phyloP scores from a whole-genome alignment of 2,113 vertebrate species.

The Tupaia tana region DNA sequence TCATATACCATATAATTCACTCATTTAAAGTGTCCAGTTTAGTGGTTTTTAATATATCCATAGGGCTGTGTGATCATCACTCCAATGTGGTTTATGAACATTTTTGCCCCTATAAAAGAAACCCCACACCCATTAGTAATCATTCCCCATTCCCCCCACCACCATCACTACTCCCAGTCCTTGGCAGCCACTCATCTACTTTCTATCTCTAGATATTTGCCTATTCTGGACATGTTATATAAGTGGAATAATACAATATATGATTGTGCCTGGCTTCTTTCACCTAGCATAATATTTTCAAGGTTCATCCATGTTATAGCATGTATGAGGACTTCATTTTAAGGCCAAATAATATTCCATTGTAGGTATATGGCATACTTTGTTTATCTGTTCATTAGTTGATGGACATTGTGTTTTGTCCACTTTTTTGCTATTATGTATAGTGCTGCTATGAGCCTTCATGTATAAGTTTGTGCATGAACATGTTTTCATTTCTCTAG shows the following conservation, averaged over 20 bases:
- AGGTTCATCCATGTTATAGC: background rate
- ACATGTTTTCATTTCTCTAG: conserved; percentile 20
- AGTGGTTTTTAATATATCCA: background rate
- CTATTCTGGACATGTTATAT: background rate
- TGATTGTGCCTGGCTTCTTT: background rate
- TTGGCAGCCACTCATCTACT: background rate
- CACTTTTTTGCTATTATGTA: background rate
- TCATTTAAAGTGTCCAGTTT: background rate
- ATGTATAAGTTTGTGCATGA: background rate
- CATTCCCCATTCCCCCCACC: background rate
- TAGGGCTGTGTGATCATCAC: background rate
- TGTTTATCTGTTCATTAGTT: background rate
- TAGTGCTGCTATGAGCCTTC: background rate
- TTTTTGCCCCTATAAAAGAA: background rate
- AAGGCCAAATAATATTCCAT: background rate
- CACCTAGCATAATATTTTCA: background rate
- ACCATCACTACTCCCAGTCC: background rate
- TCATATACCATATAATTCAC: background rate
- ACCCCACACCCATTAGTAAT: background rate
- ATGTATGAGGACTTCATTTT: background rate
- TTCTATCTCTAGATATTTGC: background rate
- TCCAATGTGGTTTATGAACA: background rate
- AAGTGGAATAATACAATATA: background rate
- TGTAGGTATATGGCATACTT: background rate
- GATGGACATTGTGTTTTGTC: background rate